Percentiles rank a stretch among this genome's conserved stretches.
Evolutionary conservation across 2,888 invertebrate species (phyloP).

Genomic region (Agapostemon virescens): DNA sequence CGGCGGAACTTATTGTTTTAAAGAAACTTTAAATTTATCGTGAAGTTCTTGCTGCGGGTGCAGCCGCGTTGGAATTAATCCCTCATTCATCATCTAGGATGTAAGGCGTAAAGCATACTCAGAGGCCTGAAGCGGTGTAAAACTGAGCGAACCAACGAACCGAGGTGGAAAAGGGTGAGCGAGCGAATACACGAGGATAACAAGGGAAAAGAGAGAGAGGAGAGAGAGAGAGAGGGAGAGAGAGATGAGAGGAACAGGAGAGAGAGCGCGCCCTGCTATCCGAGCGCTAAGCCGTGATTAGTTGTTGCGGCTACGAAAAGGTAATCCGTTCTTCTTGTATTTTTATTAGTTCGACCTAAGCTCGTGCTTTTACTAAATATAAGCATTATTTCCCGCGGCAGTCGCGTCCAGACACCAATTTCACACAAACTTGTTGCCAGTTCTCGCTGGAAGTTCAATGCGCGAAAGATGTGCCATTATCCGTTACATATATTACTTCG

Average conservation of each 20-base stretch:
- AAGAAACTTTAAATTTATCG: conserved; percentile 77
- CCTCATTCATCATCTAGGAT: conserved; percentile 74
- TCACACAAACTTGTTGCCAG: conserved; percentile 37
- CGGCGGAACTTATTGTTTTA: conserved; percentile 72
- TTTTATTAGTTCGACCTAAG: conserved; percentile 66
- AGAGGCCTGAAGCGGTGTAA: conserved; percentile 21
- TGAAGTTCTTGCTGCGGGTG: conserved; percentile 66
- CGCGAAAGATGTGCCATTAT: background rate
- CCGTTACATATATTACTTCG: background rate
- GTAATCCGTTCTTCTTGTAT: conserved; percentile 70
- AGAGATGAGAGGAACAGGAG: background rate
- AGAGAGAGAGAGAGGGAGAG: background rate
- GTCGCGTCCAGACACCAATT: conserved; percentile 33
- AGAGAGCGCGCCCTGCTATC: conserved; percentile 41
- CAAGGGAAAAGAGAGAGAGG: conserved; percentile 6
- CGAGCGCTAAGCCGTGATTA: conserved; percentile 69
- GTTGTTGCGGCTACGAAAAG: conserved; percentile 68
- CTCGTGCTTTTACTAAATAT: conserved; percentile 54
- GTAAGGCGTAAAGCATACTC: conserved; percentile 50
- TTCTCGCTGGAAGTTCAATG: conserved; percentile 35
- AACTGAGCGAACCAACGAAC: conserved; percentile 10
- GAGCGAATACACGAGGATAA: conserved; percentile 5
- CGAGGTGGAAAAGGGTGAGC: conserved; percentile 10
- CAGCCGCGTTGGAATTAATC: conserved; percentile 71
- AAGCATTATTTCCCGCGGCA: conserved; percentile 43